Base-by-base conservation (phyloP, 2,797 vertebrate species). In the Emydoidea blandingii region DNA sequence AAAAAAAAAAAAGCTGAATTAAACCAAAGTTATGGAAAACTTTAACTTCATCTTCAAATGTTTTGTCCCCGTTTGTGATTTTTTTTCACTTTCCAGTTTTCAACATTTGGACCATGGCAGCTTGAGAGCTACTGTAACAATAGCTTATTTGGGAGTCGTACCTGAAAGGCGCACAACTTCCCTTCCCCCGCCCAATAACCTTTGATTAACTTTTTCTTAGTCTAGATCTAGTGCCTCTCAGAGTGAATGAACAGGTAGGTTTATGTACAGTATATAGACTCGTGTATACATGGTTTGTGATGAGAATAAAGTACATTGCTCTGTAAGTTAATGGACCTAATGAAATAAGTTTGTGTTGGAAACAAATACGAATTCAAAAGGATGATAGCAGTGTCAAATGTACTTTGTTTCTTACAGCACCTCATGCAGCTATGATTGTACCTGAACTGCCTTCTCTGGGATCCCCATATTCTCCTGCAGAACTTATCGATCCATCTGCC, bases 381-480 rank as follows among this genome's bases (percentile, higher is more conserved):
- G 27, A 37, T 34, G 23, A 34, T 9, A 0, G 54, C 19, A 50
- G 14, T 44, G 78, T 87, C 44, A 15, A 7, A 50, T 1, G 23
- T 27, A 56, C 74, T 12, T 93, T 78, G 1, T 80, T 92, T 91
- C 44, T 1, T 82, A 23, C 41, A 97, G 97, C 88, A 19, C 96
- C 92, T 1, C 96, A 78, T 12, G 91, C 88, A 59, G 8, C 96
- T 25, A 12, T 94, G 74, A 44, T 94, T 87, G 83, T 81, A 8
- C 95, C 96, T 85, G 96, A 96, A 5, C 96, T 92, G 1, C 96
- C 97, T 90, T 95, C 97, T 72, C 3, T 97, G 57, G 96, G 94
- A 44, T 52, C 96, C 14, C 37, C 94, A 3, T 91, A 94, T 6
- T 89, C 95, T 34, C 86, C 97, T 80, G 94, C 95, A 76, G 94